phyloP scores from a whole-genome alignment of 2,888 invertebrate species.

The Mamestra brassicae region DNA sequence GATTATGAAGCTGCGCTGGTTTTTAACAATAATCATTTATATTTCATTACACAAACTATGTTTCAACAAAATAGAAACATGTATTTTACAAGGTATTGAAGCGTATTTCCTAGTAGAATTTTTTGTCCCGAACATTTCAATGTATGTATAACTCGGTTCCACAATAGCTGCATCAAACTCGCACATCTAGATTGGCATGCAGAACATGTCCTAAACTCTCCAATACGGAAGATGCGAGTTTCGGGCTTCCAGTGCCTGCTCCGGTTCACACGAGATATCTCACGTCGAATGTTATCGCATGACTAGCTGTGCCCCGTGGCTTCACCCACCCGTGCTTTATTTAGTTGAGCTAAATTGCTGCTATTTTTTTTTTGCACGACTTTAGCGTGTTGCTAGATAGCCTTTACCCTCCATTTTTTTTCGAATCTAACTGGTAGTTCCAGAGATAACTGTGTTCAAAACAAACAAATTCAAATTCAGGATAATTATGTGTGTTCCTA shows the following conservation, averaged over 20 bases:
- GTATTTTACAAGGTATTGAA: no score
- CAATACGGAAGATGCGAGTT: not conserved
- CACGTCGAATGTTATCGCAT: conserved; percentile 13
- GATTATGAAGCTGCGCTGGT: conserved; percentile 10
- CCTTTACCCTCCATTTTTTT: no score
- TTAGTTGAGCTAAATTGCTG: no score
- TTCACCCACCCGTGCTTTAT: not conserved
- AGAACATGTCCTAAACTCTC: not conserved
- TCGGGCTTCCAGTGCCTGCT: not conserved
- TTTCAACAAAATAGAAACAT: no score
- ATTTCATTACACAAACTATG: not conserved
- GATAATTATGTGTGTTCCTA: no score
- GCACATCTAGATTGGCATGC: conserved; percentile 2
- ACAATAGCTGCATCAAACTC: conserved; percentile 5
- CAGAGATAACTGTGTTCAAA: no score
- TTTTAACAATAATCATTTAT: conserved; percentile 20
- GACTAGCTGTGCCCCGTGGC: not conserved
- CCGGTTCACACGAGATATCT: not conserved
- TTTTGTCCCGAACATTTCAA: not conserved
- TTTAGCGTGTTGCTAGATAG: no score
- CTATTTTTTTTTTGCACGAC: no score
- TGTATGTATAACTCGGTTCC: not conserved
- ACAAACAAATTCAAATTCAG: no score
- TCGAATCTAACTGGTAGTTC: no score
- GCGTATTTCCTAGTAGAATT: not conserved